Conservation (phyloP, 92 coral and sea anemone species). For the Porites cylindrica region DNA sequence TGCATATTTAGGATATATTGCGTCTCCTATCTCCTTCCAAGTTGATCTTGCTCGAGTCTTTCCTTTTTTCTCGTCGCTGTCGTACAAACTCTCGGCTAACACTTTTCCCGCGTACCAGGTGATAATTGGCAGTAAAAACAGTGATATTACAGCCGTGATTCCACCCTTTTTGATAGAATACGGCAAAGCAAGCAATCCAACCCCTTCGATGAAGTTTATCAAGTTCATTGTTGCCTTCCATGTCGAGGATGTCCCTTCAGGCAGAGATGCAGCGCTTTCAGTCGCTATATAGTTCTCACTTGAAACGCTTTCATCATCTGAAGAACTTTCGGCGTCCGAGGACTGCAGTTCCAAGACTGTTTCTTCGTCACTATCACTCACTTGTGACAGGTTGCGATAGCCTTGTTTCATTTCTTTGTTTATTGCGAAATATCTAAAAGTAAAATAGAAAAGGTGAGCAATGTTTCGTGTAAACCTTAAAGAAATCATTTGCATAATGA, state of each 20-base stretch:
- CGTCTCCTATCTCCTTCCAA: slow-evolving; percentile 52
- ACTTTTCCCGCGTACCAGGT: slow-evolving; percentile 53
- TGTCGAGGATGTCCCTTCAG: background rate
- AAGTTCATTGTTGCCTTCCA: slow-evolving; percentile 56
- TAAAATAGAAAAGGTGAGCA: too few species aligned
- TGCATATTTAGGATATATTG: slow-evolving; percentile 50
- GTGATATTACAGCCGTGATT: slow-evolving; percentile 44
- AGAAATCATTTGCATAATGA: too few species aligned
- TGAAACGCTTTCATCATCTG: background rate
- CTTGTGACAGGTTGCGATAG: too few species aligned
- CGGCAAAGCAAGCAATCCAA: slow-evolving; percentile 54
- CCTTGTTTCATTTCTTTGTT: too few species aligned
- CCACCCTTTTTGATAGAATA: slow-evolving; percentile 60
- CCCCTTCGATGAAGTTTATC: slow-evolving; percentile 45
- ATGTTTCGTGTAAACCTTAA: too few species aligned
- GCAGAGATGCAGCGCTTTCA: background rate
- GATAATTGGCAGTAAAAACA: slow-evolving; percentile 34
- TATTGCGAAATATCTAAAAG: too few species aligned
- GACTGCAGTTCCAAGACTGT: background rate
- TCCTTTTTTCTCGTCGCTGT: slow-evolving; percentile 20
- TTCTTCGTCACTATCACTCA: background rate
- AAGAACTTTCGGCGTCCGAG: background rate
- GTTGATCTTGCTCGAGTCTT: slow-evolving; percentile 40
- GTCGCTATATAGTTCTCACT: background rate
- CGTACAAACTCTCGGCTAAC: slow-evolving; percentile 53